Evolutionary conservation across 2,797 vertebrate genomes (phyloP).

Genomic region (Chloroceryle inda): DNA sequence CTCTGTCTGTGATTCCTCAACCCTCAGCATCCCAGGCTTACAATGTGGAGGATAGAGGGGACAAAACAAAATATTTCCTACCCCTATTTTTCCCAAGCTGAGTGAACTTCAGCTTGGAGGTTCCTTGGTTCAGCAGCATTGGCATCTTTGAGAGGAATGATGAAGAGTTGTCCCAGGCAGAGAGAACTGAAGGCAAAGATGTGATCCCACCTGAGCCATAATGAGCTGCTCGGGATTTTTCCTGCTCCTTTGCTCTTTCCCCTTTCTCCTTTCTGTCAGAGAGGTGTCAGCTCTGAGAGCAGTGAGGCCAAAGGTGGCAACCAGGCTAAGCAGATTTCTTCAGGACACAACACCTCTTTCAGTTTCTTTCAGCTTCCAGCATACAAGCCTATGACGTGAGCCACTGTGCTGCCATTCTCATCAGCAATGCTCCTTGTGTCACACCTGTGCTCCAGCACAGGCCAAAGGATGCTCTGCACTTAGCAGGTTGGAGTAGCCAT

Average conservation of each 20-base stretch:
- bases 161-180: neutral
- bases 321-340: neutral
- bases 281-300: neutral
- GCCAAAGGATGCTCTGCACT: neutral
- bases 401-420: neutral
- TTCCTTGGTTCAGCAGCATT: neutral
- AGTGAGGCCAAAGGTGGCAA: neutral
- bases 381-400: rapidly evolving
- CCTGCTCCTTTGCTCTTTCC: neutral
- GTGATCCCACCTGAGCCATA: neutral
- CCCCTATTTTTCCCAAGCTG: neutral
- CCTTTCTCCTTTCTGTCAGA: neutral
- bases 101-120: neutral
- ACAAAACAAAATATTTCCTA: neutral
- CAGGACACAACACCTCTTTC: too few relatives aligned
- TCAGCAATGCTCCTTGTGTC: neutral
- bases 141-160: neutral
- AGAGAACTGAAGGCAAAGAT: neutral
- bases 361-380: neutral
- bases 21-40: neutral
- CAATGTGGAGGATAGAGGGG: neutral
- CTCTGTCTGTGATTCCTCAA: neutral
- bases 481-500: rapidly evolving
- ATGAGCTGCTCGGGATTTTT: neutral
- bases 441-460: neutral